phyloP scores from a whole-genome alignment of 2,797 vertebrate genomes.

The Champsocephalus esox region DNA sequence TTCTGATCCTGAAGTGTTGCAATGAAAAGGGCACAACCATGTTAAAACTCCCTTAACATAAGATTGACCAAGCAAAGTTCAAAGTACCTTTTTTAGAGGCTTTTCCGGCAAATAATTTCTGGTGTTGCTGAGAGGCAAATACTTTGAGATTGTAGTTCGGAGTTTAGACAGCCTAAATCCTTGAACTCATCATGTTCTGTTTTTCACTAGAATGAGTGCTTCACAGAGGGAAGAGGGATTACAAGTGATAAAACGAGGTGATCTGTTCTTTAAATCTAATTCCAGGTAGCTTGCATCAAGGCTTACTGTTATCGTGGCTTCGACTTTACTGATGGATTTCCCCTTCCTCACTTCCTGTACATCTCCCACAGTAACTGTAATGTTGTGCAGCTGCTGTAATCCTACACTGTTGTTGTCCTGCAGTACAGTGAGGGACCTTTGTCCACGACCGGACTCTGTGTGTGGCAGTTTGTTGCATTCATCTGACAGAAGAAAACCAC shows the following conservation, averaged over 20 bases:
- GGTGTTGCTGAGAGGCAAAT: conserved; percentile 29
- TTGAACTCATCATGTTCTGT: neutral
- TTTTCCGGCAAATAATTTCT: conserved; percentile 3
- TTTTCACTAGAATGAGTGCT: neutral
- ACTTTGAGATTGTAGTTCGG: conserved; percentile 4
- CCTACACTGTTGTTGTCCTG: conserved; percentile 38
- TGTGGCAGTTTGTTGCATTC: neutral
- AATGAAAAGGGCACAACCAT: neutral
- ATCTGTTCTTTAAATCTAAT: too few relatives aligned
- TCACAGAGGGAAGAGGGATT: neutral
- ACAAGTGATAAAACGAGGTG: neutral
- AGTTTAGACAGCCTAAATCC: conserved; percentile 40
- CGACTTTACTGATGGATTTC: neutral
- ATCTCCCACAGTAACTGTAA: neutral
- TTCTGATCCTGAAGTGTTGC: neutral
- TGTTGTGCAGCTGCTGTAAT: conserved; percentile 12
- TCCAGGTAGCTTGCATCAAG: neutral
- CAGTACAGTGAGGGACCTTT: conserved; percentile 9
- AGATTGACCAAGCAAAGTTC: neutral
- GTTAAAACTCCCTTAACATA: neutral
- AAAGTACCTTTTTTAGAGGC: conserved; percentile 4
- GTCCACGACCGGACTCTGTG: conserved; percentile 18
- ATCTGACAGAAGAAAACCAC: conserved; percentile 25
- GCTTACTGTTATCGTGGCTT: neutral
- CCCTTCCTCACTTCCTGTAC: neutral